A percentile compares a stretch with the other conserved stretches of the same genome.
Conservation (phyloP, 2,113 vertebrate species). For the Nothocercus julius region DNA sequence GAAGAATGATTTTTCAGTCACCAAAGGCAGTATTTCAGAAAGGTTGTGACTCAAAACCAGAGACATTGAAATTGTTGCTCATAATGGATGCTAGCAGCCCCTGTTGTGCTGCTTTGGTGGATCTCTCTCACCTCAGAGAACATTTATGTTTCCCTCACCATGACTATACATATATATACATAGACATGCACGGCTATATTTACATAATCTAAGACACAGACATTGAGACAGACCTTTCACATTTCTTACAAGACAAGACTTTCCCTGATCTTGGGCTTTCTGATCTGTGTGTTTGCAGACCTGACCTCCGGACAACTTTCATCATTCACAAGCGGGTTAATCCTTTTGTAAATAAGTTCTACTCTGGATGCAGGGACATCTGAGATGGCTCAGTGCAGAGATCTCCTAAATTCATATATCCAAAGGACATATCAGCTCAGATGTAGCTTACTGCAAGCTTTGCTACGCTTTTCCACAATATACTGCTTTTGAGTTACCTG, state of each 20-base stretch:
- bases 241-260: not conserved
- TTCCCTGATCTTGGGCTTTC: not conserved
- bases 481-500: not conserved
- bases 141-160: not conserved
- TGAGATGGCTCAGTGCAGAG: accelerated
- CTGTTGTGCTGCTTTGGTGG: not conserved
- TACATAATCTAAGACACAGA: not conserved
- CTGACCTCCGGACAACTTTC: not conserved
- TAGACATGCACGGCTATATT: not conserved
- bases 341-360: not conserved
- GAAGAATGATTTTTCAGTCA: not conserved
- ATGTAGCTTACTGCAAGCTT: not conserved
- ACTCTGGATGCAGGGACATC: not conserved
- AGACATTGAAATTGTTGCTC: not conserved
- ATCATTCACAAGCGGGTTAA: not conserved
- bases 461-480: not conserved
- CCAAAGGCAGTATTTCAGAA: not conserved
- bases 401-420: not conserved
- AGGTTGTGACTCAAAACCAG: not conserved
- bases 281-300: not conserved
- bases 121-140: not conserved
- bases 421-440: not conserved
- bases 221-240: not conserved
- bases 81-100: not conserved
- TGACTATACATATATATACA: not conserved